Conservation (phyloP, 1,140 invertebrate species). For the Drosophila arizonae region DNA sequence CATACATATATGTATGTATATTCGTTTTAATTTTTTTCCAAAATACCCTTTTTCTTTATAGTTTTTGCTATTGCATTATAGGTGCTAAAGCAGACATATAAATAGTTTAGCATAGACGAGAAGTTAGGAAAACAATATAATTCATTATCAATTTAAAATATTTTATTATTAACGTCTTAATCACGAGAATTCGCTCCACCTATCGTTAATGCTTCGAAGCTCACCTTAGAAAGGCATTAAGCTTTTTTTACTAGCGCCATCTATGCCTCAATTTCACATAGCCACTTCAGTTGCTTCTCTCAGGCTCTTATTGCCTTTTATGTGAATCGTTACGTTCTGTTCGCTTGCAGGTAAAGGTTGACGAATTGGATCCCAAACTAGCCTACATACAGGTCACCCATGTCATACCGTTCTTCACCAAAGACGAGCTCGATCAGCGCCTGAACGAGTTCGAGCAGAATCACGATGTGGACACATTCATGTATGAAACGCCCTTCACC, state of each 20-base stretch:
- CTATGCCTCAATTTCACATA: background rate
- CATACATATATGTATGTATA: background rate
- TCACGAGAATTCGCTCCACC: background rate
- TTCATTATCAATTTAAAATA: no score
- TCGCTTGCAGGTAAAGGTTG: slow-evolving; percentile 87
- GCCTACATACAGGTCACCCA: slow-evolving; percentile 97
- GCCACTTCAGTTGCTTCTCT: background rate
- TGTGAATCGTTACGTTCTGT: background rate
- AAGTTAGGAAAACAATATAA: no score
- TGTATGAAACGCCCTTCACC: slow-evolving; percentile 97
- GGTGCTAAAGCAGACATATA: no score
- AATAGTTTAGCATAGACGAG: no score
- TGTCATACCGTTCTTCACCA: slow-evolving; percentile 91
- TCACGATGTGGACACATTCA: slow-evolving; percentile 93
- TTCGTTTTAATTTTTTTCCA: background rate
- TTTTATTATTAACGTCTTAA: no score
- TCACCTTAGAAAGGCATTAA: background rate
- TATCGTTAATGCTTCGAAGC: background rate
- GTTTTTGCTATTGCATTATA: no score
- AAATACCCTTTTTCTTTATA: background rate
- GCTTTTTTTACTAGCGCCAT: slow-evolving; percentile 4
- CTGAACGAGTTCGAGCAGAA: slow-evolving; percentile 93
- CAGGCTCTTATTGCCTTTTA: background rate
- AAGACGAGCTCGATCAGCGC: slow-evolving; percentile 86
- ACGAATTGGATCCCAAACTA: slow-evolving; percentile 90